Evolutionary conservation across 2,113 vertebrate genomes (phyloP).

Genomic region (Podarcis cretensis): DNA sequence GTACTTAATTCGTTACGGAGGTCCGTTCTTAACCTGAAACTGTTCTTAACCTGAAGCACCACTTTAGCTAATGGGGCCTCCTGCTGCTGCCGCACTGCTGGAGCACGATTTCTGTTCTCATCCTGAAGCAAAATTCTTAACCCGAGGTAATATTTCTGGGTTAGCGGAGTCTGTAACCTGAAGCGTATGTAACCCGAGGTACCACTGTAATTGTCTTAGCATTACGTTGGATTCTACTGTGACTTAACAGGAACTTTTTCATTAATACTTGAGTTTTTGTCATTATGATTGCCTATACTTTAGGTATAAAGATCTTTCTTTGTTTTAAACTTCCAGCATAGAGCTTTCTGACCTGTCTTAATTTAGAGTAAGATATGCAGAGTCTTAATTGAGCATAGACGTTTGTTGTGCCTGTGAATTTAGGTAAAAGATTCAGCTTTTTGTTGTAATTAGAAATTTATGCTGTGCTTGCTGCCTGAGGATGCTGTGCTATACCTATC

Average conservation of each 20-base stretch:
- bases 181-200: too few species aligned
- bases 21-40: too few species aligned
- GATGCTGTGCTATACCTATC: neutral
- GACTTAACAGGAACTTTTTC: neutral
- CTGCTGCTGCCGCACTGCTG: too few species aligned
- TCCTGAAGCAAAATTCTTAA: too few species aligned
- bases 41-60: too few species aligned
- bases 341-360: neutral
- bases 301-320: neutral
- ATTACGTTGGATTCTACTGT: neutral
- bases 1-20: too few species aligned
- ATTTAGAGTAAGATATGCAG: neutral
- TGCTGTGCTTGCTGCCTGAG: neutral
- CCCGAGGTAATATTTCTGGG: too few species aligned
- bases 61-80: too few species aligned
- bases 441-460: neutral
- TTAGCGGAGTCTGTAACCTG: too few species aligned
- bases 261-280: neutral
- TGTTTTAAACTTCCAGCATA: neutral
- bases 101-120: too few species aligned
- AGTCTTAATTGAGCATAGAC: neutral
- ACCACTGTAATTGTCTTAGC: too few species aligned
- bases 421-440: neutral
- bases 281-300: neutral
- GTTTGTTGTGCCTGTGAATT: neutral